A percentile compares a stretch with the other conserved stretches of the same genome.
phyloP scores from a whole-genome alignment of 2,797 vertebrate genomes.

The Sphenopsis melanotis region DNA sequence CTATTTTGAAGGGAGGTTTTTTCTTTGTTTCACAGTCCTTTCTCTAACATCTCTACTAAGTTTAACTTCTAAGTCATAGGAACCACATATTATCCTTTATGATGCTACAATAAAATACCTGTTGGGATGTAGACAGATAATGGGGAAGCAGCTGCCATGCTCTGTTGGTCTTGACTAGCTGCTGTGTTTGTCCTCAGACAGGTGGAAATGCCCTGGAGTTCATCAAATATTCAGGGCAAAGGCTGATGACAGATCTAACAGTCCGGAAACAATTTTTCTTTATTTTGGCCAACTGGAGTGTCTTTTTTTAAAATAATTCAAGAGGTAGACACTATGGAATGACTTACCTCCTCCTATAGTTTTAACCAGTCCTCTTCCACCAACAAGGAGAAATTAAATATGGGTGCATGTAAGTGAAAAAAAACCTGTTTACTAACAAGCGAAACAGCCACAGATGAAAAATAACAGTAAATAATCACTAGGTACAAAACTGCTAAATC shows the following conservation, averaged over 20 bases:
- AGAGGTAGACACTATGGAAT: neutral
- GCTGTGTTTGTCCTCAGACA: neutral
- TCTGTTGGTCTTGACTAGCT: neutral
- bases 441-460: accelerated
- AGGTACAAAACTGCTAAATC: neutral
- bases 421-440: neutral
- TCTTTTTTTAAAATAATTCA: neutral
- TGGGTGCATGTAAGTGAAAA: neutral
- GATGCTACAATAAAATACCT: neutral
- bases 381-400: neutral
- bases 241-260: neutral
- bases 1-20: neutral
- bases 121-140: neutral
- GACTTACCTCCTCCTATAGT: neutral
- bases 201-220: neutral
- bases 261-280: neutral
- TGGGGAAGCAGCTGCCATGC: neutral
- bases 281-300: neutral
- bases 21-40: neutral
- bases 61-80: neutral
- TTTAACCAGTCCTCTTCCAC: neutral
- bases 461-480: neutral
- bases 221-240: neutral
- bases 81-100: neutral
- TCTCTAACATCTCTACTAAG: neutral